Evolutionary conservation across 2,797 vertebrate genomes (phyloP), one percentile per base, ranked within the genome.

Genomic region (Enteromius radiatus): DNA sequence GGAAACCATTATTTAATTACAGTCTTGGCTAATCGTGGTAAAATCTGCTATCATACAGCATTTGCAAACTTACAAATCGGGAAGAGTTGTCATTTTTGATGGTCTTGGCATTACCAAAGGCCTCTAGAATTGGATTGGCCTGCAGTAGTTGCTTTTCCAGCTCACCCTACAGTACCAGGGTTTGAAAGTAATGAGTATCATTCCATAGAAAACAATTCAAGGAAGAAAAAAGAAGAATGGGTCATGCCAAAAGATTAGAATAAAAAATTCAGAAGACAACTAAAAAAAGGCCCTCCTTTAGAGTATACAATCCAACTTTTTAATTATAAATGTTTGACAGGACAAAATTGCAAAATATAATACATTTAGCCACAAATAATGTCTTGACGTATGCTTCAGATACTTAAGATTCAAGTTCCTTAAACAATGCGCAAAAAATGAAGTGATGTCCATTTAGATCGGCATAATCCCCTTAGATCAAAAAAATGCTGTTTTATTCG

Each of bases 11-110:
- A 59, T 73, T 63, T 52, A 33, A 52, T 45, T 9, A 23, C 15
- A 14, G 5, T 61, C 5, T 69, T 23, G 54, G 49, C 17, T 15
- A 17, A 23, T 33, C 8, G 17, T 23, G 41, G 19, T 38, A 23
- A 56, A 21, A 23, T 63, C 33, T 45, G 11, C 17, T 52, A 5
- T 41, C 3, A 68, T 7, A 59, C 4, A 19, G 1, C 9, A 14
- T 54, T 41, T 2, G 23, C 38, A 74, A 82, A 96, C 96, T 96
- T 91, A 99, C 98, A 0, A 99, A 99, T 92, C 98, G 92, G 0
- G 97, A 99, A 5, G 97, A 99, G 93, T 99, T 99, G 92, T 99
- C 97, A 0, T 99, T 99, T 94, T 99, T 99, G 91, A 99, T 97
- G 3, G 98, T 99, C 88, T 99, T 99, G 84, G 97, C 98, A 0